Base-by-base conservation (phyloP, 2,888 invertebrate species). In the Opisthograptis luteolata region DNA sequence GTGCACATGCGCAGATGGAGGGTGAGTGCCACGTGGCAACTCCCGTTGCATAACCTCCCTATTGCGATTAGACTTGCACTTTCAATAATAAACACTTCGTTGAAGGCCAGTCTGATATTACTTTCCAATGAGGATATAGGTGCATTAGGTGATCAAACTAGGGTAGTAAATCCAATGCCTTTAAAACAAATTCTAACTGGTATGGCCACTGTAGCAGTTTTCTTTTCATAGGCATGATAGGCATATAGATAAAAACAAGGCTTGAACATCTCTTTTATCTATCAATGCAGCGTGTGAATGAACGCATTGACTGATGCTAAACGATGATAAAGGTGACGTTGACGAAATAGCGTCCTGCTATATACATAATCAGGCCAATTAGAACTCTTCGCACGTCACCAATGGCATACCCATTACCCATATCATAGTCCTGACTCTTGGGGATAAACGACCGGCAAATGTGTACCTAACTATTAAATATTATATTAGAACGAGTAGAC, bases 1-100 rank as follows among this genome's bases (percentile, higher is more conserved):
- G 20, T 52, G 55, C 75, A 64, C 88, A 87, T 88, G 88, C 88
- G 88, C 88, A 79, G 36, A 66, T 52, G 22, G 24, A 27, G 31
- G 45, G 45, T 55, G 63, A 56, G 41, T 52, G 80, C 85, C 89
- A 89, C 88, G 88, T 88, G 89, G 86, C 79, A 62, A 52, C 63
- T 57, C 79, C 79, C 83, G 76, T 89, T 88, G 86, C 85, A 88
- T 89, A 89, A 88, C 85, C 83, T 85, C 71, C 40, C 10, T 34
- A 30, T 17, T 34, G 24, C 24, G 32, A 8, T n/a, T 25, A 15
- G 15, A 25, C 24, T 22, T 19, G 31, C 20, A 22, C 22, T 32
- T 41, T 41, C 40, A 22, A 6, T 22, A 14, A 19, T 24, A 15
- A 9, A 1, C 8, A 4, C 17, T 17, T 15, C 17, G 9, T 15